phyloP scores from a whole-genome alignment of 2,113 vertebrate species.

The Aldabrachelys gigantea region DNA sequence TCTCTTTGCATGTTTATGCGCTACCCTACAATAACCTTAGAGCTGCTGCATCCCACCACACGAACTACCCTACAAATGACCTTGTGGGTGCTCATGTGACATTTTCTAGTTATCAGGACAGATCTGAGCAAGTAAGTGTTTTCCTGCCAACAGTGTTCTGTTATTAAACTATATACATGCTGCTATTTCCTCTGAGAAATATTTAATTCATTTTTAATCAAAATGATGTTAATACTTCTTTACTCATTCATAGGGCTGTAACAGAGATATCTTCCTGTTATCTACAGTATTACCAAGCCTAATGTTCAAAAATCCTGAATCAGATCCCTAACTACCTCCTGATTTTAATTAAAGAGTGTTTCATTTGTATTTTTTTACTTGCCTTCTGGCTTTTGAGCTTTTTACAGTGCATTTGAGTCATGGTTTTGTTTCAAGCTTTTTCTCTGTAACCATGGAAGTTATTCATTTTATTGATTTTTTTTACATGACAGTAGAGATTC shows the following conservation, averaged over 20 bases:
- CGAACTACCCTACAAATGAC: not conserved
- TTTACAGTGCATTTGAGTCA: not conserved
- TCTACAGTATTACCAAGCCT: rapidly evolving
- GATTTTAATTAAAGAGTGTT: not conserved
- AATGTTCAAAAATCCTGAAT: not conserved
- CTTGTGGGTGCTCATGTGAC: not conserved
- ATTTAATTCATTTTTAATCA: too few relatives aligned
- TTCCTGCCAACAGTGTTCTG: rapidly evolving
- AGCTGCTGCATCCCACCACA: not conserved
- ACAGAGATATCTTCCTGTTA: not conserved
- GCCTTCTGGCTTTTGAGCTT: rapidly evolving
- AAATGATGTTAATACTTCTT: not conserved
- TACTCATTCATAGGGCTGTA: rapidly evolving
- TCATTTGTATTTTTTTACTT: not conserved
- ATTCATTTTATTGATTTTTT: not conserved
- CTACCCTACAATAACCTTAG: not conserved
- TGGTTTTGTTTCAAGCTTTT: not conserved
- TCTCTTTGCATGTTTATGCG: not conserved
- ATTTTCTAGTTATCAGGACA: not conserved
- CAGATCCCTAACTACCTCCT: not conserved
- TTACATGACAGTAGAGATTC: not conserved
- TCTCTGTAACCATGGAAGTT: not conserved
- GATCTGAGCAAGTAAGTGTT: not conserved
- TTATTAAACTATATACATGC: rapidly evolving
- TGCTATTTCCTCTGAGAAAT: not conserved